Evolutionary conservation across 2,888 invertebrate species (phyloP).

Genomic region (Chrysolina americana): DNA sequence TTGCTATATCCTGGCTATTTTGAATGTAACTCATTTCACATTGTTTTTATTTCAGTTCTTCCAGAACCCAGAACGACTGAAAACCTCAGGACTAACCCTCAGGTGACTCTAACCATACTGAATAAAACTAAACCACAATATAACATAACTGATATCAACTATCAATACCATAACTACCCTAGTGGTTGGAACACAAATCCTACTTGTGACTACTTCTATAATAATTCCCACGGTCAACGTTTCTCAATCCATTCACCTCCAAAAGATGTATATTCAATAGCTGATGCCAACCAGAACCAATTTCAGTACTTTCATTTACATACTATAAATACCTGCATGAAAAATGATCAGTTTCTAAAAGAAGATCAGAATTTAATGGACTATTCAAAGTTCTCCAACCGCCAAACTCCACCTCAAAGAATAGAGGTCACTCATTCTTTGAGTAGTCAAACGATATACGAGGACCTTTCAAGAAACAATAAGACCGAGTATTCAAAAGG

Average conservation of each 20-base stretch:
- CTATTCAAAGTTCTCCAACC: neutral
- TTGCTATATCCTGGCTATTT: neutral
- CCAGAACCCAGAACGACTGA: conserved; percentile 65
- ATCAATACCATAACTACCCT: conserved; percentile 8
- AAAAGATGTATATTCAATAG: neutral
- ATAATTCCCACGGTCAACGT: neutral
- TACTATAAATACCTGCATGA: too few species aligned
- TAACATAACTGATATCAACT: neutral
- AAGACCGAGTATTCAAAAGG: neutral
- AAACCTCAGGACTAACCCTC: conserved; percentile 62
- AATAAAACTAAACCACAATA: neutral
- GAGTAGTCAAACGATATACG: neutral
- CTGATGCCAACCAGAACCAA: neutral
- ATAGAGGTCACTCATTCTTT: neutral
- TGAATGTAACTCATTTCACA: neutral
- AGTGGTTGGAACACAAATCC: neutral
- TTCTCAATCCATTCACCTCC: neutral
- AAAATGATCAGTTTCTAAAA: too few species aligned
- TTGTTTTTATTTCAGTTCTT: conserved; percentile 59
- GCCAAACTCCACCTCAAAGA: neutral
- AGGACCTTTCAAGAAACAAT: neutral
- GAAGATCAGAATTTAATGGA: neutral
- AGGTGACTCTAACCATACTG: conserved; percentile 62
- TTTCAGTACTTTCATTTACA: neutral
- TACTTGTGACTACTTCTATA: neutral